Evolutionary conservation across 2,113 vertebrate genomes (phyloP).

Genomic region (Electrona antarctica): DNA sequence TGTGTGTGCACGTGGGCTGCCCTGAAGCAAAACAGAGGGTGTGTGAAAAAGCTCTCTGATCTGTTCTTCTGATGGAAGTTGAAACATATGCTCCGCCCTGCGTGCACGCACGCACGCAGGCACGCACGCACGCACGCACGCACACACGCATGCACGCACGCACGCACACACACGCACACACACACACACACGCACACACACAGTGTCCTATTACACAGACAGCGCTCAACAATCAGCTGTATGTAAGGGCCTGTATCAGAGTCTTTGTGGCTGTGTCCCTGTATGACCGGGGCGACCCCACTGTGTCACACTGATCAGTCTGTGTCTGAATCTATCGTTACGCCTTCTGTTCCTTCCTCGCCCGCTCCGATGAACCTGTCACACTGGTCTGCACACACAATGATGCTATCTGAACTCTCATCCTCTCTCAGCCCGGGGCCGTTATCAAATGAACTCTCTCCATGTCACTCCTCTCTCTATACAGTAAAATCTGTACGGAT

Average conservation of each 20-base stretch:
- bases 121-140: slow-evolving; percentile 13
- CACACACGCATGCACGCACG: slow-evolving; percentile 20
- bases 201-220: slow-evolving; percentile 59
- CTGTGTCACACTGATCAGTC: too few relatives aligned
- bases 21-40: slow-evolving; percentile 57
- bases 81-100: slow-evolving; percentile 47
- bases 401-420: too few relatives aligned
- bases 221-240: slow-evolving; percentile 5
- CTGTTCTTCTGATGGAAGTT: slow-evolving; percentile 65
- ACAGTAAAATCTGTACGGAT: too few relatives aligned
- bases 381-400: too few relatives aligned
- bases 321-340: too few relatives aligned
- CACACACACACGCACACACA: slow-evolving; percentile 22
- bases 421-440: too few relatives aligned
- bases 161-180: slow-evolving; percentile 21
- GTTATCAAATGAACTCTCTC: too few relatives aligned
- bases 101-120: background rate
- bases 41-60: slow-evolving; percentile 67
- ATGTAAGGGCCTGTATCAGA: slow-evolving; percentile 10
- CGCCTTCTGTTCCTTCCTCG: too few relatives aligned
- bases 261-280: slow-evolving; percentile 37
- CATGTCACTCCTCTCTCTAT: too few relatives aligned
- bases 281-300: slow-evolving; percentile 20
- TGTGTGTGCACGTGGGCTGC: slow-evolving; percentile 25
- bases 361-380: too few relatives aligned